Percentiles rank a stretch among this genome's conserved stretches.
Conservation (phyloP, 2,113 vertebrate genomes). For the Lycaon pictus region DNA sequence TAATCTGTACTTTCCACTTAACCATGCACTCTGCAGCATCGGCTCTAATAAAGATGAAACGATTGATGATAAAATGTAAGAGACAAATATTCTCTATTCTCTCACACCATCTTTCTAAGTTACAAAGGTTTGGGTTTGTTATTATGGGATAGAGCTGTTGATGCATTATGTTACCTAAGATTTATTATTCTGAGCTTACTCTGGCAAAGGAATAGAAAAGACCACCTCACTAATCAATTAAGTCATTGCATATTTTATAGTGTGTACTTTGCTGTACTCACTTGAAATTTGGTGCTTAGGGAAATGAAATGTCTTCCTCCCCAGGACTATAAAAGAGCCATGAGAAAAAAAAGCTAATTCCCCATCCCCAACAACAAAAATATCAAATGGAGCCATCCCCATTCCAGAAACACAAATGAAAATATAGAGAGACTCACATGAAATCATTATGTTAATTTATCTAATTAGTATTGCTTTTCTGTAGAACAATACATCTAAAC, state of each 20-base stretch:
- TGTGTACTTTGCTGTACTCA: neutral
- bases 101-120: constrained; percentile 22
- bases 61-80: constrained; percentile 22
- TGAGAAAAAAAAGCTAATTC: neutral
- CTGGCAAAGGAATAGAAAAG: constrained; percentile 47
- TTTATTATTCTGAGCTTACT: constrained; percentile 50
- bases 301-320: neutral
- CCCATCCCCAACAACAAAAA: neutral
- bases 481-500: neutral
- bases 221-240: constrained; percentile 62
- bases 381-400: neutral
- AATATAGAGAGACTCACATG: neutral
- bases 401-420: neutral
- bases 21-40: neutral
- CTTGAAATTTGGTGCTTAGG: neutral
- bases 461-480: neutral
- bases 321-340: neutral
- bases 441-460: neutral
- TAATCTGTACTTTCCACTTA: neutral
- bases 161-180: constrained; percentile 33
- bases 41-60: constrained; percentile 36
- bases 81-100: neutral
- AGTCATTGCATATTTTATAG: neutral
- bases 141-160: neutral
- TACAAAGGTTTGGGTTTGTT: neutral